These are phyloP conservation scores for Laspeyria flexula DNA, from an alignment of 2,888 invertebrate genomes.

Conservation along the genomic window DNA sequence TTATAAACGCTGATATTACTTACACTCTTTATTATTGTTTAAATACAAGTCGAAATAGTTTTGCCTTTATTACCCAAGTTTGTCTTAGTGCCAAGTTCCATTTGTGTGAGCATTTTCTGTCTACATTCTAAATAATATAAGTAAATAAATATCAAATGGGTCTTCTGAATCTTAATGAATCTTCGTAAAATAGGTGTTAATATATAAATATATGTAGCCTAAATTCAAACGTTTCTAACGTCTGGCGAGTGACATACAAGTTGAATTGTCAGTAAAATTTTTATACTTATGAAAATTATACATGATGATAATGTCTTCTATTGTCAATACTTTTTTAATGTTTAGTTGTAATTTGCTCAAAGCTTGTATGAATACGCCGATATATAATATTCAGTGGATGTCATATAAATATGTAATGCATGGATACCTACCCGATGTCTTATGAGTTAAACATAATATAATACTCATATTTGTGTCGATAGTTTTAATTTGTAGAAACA, in stretches of 20 bases:
- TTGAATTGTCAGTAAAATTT: slow-evolving; percentile 69
- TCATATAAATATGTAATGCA: slow-evolving; percentile 42
- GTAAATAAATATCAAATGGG: slow-evolving; percentile 48
- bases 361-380: slow-evolving; percentile 55
- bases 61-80: slow-evolving; percentile 21
- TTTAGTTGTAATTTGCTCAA: slow-evolving; percentile 72
- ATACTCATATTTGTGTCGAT: slow-evolving; percentile 68
- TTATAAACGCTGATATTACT: too few species aligned
- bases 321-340: slow-evolving; percentile 43
- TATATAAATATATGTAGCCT: slow-evolving; percentile 64
- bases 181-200: slow-evolving; percentile 62
- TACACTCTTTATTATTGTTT: slow-evolving; percentile 8
- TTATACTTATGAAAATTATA: slow-evolving; percentile 70
- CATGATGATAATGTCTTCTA: slow-evolving; percentile 51
- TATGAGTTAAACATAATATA: slow-evolving; percentile 55
- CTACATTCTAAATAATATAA: slow-evolving; percentile 35
- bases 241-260: slow-evolving; percentile 54
- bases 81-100: slow-evolving; percentile 27
- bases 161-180: slow-evolving; percentile 50
- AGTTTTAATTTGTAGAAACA: slow-evolving; percentile 76
- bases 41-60: slow-evolving; percentile 9
- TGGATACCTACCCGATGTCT: slow-evolving; percentile 42
- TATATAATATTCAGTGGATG: slow-evolving; percentile 41
- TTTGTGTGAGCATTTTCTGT: slow-evolving; percentile 35
- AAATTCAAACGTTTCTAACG: slow-evolving; percentile 61